Evolutionary conservation across 2,888 invertebrate genomes (phyloP).

Genomic region (Creontiades dilutus): DNA sequence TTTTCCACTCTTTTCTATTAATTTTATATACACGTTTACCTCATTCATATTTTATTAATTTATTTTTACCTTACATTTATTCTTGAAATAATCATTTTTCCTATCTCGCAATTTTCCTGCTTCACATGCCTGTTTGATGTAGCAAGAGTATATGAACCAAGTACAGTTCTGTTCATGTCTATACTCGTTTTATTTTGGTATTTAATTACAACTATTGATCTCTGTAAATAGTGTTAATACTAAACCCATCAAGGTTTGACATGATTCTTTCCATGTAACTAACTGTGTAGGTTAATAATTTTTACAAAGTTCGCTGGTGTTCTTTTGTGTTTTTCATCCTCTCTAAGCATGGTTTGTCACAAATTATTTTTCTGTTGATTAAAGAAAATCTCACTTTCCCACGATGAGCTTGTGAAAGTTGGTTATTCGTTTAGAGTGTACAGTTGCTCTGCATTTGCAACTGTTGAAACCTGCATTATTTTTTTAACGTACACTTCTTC

Average conservation of each 20-base stretch:
- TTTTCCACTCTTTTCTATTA: not conserved
- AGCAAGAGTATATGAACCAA: too few species aligned
- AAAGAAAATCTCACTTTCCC: not conserved
- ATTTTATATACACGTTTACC: not conserved
- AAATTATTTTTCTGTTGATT: not conserved
- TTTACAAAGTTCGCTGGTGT: not conserved
- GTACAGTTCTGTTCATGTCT: too few species aligned
- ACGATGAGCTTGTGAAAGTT: too few species aligned
- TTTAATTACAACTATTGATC: too few species aligned
- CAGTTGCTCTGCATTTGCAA: slow-evolving; percentile 1
- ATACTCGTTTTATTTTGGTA: too few species aligned
- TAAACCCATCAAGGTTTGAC: too few species aligned
- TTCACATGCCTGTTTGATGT: too few species aligned
- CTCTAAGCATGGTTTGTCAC: not conserved
- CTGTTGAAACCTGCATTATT: not conserved
- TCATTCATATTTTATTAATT: not conserved
- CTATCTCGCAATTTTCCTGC: too few species aligned
- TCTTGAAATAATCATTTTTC: too few species aligned
- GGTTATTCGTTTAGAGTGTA: too few species aligned
- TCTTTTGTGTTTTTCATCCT: not conserved
- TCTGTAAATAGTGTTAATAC: too few species aligned
- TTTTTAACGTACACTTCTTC: not conserved
- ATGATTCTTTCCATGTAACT: not conserved
- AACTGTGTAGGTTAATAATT: not conserved
- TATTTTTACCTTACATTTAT: too few species aligned